phyloP scores from a whole-genome alignment of 2,888 invertebrate species.

The Lobophora halterata region DNA sequence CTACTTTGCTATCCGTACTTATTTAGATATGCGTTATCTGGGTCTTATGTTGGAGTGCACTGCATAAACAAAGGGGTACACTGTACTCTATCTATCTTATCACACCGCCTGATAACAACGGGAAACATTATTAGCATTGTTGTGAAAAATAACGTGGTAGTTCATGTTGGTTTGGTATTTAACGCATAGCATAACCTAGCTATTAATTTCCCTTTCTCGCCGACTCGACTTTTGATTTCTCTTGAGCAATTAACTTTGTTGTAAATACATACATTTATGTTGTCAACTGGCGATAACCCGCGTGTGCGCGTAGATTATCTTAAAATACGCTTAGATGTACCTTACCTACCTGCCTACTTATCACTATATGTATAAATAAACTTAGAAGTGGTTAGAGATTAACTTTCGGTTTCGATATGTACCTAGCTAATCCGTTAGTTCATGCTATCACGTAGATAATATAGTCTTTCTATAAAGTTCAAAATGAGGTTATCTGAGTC shows the following conservation, averaged over 20 bases:
- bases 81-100: constrained; percentile 71
- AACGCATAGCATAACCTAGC: constrained; percentile 30
- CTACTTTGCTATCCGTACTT: constrained; percentile 47
- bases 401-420: constrained; percentile 9
- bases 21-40: constrained; percentile 64
- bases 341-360: no score
- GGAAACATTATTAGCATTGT: constrained; percentile 58
- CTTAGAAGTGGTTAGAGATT: constrained; percentile 5
- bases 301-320: constrained; percentile 8
- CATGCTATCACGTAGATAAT: no score
- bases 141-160: constrained; percentile 49
- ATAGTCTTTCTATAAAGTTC: no score
- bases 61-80: constrained; percentile 68
- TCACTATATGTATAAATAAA: not conserved
- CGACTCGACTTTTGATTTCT: constrained; percentile 23
- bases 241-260: constrained; percentile 23
- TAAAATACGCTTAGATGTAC: constrained; percentile 1
- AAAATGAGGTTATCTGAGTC: constrained; percentile 18
- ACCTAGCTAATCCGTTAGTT: no score
- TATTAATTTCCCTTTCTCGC: constrained; percentile 36
- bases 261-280: constrained; percentile 21
- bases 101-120: constrained; percentile 59
- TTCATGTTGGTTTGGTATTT: constrained; percentile 37
- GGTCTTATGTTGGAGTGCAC: constrained; percentile 63
- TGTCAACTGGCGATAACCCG: constrained; percentile 19